A percentile compares a stretch with the other conserved stretches of the same genome.
Evolutionary conservation across 2,113 vertebrate species (phyloP).

Genomic region (Acanthochromis polyacanthus): DNA sequence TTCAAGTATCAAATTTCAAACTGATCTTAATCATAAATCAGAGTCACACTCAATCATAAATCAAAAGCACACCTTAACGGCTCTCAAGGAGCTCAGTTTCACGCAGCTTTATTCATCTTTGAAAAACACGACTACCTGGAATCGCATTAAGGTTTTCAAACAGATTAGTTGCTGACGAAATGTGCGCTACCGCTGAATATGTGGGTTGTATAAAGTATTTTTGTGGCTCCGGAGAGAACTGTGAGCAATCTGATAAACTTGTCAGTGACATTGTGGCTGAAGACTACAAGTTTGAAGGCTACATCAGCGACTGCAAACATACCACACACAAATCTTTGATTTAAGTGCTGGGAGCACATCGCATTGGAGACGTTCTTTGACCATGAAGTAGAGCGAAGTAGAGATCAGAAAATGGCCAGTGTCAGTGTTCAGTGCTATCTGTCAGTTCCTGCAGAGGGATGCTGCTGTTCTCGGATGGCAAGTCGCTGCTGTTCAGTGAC

Average conservation of each 20-base stretch:
- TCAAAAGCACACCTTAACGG: neutral
- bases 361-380: too few relatives aligned
- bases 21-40: slow-evolving; percentile 12
- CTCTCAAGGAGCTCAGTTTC: neutral
- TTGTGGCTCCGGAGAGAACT: neutral
- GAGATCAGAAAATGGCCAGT: too few relatives aligned
- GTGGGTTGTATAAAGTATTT: neutral
- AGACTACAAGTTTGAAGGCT: neutral
- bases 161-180: slow-evolving; percentile 6
- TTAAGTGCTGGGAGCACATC: too few relatives aligned
- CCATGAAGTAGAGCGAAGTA: too few relatives aligned
- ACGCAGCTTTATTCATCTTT: slow-evolving; percentile 7
- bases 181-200: neutral
- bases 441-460: neutral
- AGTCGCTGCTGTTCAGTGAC: neutral
- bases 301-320: neutral
- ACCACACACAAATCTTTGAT: neutral
- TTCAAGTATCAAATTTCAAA: slow-evolving; percentile 5
- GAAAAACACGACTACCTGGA: neutral
- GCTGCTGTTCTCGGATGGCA: neutral
- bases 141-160: neutral
- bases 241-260: neutral
- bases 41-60: neutral
- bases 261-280: neutral
- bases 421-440: too few relatives aligned